Evolutionary conservation across 2,113 vertebrate genomes (phyloP).

Genomic region (Ramphastos sulfuratus): DNA sequence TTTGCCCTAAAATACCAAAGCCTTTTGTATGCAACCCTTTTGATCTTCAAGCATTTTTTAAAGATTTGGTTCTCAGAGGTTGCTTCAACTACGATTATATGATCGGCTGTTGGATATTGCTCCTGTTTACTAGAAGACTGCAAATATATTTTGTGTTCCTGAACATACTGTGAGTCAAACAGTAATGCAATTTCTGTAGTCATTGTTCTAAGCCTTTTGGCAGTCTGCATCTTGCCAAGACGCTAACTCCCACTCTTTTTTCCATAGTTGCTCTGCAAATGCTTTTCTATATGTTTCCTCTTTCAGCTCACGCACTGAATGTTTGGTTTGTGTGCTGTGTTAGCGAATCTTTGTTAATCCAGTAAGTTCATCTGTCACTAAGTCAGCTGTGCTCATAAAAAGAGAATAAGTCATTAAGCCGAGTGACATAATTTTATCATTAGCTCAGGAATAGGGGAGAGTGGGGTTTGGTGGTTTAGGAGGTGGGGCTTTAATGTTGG

Average conservation of each 20-base stretch:
- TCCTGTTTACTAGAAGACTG: neutral
- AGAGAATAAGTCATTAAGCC: conserved; percentile 11
- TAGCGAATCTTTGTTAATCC: neutral
- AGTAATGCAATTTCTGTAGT: neutral
- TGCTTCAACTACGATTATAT: neutral
- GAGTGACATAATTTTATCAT: neutral
- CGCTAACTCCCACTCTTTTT: neutral
- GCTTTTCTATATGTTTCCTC: neutral
- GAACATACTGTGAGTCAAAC: neutral
- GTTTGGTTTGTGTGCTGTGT: neutral
- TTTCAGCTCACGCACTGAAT: neutral
- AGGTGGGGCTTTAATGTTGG: neutral
- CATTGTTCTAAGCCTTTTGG: neutral
- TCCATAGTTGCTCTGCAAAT: neutral
- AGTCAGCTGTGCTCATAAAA: neutral
- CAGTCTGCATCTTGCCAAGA: neutral
- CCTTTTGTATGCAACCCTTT: neutral
- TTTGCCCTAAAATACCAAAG: neutral
- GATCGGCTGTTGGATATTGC: neutral
- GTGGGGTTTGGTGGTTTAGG: neutral
- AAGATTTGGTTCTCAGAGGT: neutral
- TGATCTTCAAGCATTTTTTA: neutral
- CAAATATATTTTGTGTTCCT: neutral
- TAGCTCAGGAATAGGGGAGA: neutral
- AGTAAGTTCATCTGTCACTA: neutral